Evolutionary conservation across 1,140 invertebrate species (phyloP).

Genomic region (Telenomus remus): DNA sequence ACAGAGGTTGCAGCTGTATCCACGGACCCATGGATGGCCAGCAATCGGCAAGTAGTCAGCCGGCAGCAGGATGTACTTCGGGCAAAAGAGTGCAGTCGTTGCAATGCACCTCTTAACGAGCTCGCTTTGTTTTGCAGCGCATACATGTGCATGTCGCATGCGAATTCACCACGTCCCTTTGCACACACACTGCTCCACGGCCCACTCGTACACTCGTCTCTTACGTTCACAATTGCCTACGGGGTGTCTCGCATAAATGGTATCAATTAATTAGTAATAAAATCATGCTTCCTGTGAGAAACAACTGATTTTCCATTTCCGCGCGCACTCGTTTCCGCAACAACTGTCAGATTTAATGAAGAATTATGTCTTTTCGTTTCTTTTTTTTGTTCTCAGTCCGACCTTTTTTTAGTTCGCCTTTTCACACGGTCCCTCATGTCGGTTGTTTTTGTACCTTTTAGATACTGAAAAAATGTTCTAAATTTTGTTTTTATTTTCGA

Average conservation of each 20-base stretch:
- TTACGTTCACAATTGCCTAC: slow-evolving; percentile 65
- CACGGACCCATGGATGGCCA: slow-evolving; percentile 56
- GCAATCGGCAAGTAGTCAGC: slow-evolving; percentile 54
- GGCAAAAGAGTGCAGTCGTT: slow-evolving; percentile 71
- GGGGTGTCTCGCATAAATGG: slow-evolving; percentile 63
- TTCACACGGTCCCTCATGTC: no score
- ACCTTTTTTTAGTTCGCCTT: no score
- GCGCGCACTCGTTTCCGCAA: slow-evolving; percentile 28
- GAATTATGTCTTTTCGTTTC: slow-evolving; percentile 18
- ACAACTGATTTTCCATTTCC: slow-evolving; percentile 42
- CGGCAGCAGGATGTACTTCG: slow-evolving; percentile 70
- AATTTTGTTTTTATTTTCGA: no score
- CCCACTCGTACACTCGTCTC: slow-evolving; percentile 60
- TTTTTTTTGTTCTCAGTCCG: background rate
- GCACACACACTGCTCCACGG: slow-evolving; percentile 30
- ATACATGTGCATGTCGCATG: slow-evolving; percentile 65
- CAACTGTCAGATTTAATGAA: slow-evolving; percentile 32
- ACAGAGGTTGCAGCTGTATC: slow-evolving; percentile 50
- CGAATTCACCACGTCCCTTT: slow-evolving; percentile 59
- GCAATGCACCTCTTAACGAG: slow-evolving; percentile 74
- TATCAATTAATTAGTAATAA: slow-evolving; percentile 58
- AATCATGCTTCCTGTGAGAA: slow-evolving; percentile 48
- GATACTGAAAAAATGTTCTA: no score
- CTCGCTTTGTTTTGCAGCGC: slow-evolving; percentile 74
- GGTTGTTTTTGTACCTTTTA: no score